Evolutionary conservation across 2,113 vertebrate genomes (phyloP), one percentile per base, ranked within the genome.

Genomic region (Zosterops pallidus): DNA sequence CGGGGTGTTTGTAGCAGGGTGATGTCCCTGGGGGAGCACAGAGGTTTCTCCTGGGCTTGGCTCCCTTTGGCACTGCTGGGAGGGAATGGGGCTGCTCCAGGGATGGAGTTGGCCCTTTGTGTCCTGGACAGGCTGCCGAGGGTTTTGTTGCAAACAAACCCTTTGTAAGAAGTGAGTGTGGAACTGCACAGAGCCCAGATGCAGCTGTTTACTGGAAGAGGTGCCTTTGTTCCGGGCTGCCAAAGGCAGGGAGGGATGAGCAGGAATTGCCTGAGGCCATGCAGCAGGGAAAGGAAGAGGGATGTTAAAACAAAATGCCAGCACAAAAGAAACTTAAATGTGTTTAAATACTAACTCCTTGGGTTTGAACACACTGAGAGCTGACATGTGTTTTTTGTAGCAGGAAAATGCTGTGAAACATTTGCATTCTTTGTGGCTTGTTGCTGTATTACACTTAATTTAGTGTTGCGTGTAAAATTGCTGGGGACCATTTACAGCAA

Each of bases 181-280:
- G 62, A 52, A 10, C 3, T n/a, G 33, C 76, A 19, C 7, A 5
- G 47, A 39, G 71, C 69, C 50, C 15, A 29, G n/a, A 78, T 37
- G 78, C 64, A 53, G 87, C 64, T 65, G 60, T 84, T 84, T 39
- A 5, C 52, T 39, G 72, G 8, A 64, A 11, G 57, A 28, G 74
- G 42, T 49, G 81, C 42, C 94, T 97, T 96, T 97, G 96, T 96
- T 95, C 88, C 2, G 5, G 56, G 62, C 55, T 78, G 90, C 80
- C 83, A 25, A 19, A 72, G 49, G 49, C 15, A 14, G 35, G 69
- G 41, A 55, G 46, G 44, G 44, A 53, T 72, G 65, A 69, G 49
- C 59, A 41, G 93, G 90, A 90, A 70, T 52, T 64, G 84, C 94
- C 83, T 3, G 59, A 69, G 62, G 92, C 35, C 63, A 3, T 11